These are phyloP conservation scores for Polydrusus pterygomalis DNA, from an alignment of 2,888 invertebrate species.

Conservation along the genomic window DNA sequence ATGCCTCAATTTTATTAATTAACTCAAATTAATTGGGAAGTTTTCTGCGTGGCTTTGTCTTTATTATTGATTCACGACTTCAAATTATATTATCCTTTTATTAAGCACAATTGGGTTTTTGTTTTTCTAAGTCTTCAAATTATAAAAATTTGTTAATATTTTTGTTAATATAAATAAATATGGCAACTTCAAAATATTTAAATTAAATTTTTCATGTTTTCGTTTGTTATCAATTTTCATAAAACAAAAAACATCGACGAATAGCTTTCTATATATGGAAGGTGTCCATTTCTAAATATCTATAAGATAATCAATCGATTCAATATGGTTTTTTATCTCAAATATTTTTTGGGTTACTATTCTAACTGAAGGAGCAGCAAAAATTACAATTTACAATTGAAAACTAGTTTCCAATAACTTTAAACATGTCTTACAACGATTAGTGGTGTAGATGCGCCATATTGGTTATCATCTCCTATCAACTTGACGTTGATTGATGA, in stretches of 20 bases:
- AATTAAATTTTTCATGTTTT: too few species aligned
- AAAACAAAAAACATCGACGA: too few species aligned
- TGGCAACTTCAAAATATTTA: too few species aligned
- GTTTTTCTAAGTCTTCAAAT: not conserved
- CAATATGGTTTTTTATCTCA: too few species aligned
- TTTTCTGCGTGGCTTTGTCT: slow-evolving; percentile 10
- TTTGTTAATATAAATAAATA: too few species aligned
- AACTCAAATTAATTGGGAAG: slow-evolving; percentile 39
- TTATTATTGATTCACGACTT: slow-evolving; percentile 16
- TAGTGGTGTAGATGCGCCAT: slow-evolving; percentile 67
- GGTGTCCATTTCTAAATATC: too few species aligned
- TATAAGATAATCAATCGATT: too few species aligned
- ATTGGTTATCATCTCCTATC: slow-evolving; percentile 66
- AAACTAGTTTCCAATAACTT: slow-evolving; percentile 53
- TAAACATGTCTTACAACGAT: slow-evolving; percentile 67
- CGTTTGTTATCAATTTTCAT: too few species aligned
- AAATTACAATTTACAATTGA: not conserved
- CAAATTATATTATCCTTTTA: slow-evolving; percentile 5
- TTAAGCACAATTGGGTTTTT: not conserved
- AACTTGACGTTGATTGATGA: slow-evolving; percentile 68
- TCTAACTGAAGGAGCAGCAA: too few species aligned
- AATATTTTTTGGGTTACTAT: too few species aligned
- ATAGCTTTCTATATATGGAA: too few species aligned
- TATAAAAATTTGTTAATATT: too few species aligned
- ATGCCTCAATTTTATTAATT: slow-evolving; percentile 36